A percentile compares a stretch with the other conserved stretches of the same genome.
Evolutionary conservation across 2,888 invertebrate genomes (phyloP).

Genomic region (Spatulosminthurus flaviceps): DNA sequence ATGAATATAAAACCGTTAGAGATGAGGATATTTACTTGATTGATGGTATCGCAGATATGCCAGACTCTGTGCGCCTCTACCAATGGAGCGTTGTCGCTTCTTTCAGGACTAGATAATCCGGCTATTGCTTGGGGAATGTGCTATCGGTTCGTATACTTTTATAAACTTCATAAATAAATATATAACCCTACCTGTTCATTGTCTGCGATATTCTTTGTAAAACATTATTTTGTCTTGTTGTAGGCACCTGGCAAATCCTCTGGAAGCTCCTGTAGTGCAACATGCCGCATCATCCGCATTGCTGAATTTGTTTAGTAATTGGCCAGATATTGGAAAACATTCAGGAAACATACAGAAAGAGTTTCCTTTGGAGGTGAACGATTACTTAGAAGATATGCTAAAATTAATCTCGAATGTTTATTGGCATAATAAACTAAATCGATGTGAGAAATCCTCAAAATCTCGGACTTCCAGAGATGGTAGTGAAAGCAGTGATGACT

Average conservation of each 20-base stretch:
- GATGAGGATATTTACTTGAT: background rate
- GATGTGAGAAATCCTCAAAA: slow-evolving; percentile 8
- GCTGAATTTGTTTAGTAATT: slow-evolving; percentile 47
- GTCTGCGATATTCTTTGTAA: background rate
- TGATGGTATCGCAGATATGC: slow-evolving; percentile 46
- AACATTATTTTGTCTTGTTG: slow-evolving; percentile 1
- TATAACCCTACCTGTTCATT: background rate
- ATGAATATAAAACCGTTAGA: too few species aligned
- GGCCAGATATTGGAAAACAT: slow-evolving; percentile 45
- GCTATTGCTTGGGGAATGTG: slow-evolving; percentile 49
- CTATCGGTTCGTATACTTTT: slow-evolving; percentile 47
- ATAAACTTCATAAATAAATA: background rate
- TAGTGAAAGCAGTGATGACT: slow-evolving; percentile 42
- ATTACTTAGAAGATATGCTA: slow-evolving; percentile 38
- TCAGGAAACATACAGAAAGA: slow-evolving; percentile 14
- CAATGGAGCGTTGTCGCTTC: slow-evolving; percentile 43
- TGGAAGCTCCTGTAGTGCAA: slow-evolving; percentile 52
- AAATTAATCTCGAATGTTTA: slow-evolving; percentile 29
- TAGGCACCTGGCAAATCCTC: slow-evolving; percentile 49
- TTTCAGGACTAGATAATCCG: slow-evolving; percentile 51
- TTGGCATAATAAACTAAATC: slow-evolving; percentile 38
- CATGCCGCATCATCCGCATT: slow-evolving; percentile 50
- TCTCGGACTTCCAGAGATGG: slow-evolving; percentile 1
- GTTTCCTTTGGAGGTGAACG: slow-evolving; percentile 22
- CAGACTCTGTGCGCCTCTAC: slow-evolving; percentile 42